Evolutionary conservation across 2,113 vertebrate species (phyloP), one percentile per base, ranked within the genome.

Genomic region (Cebidichthys violaceus): DNA sequence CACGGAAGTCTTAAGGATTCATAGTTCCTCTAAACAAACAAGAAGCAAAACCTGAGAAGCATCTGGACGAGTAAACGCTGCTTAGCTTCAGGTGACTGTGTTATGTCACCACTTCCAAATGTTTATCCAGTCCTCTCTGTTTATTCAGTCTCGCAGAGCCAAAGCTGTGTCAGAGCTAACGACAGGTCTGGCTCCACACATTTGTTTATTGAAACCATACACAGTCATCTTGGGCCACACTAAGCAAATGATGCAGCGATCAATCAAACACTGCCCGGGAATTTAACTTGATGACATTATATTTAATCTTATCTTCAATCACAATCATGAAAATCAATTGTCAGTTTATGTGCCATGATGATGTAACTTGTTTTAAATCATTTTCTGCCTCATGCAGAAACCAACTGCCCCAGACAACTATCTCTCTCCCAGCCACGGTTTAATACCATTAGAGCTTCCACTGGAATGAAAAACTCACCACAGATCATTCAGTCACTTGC

Each of bases 401-500:
- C 54, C n/a, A n/a, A n/a, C n/a, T n/a, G n/a, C n/a, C n/a, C 31
- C 33, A 9, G 27, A 37, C 27, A 68, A 5, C 39, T n/a, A 15
- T 22, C 35, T 4, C 29, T 52, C 43, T 47, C 27, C 27, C 31
- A 33, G 9, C 14, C 22, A 22, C 5, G 33, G 39, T 41, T 7
- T 77, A 45, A 75, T 60, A 24, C 15, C 18, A 69, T 69, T 61
- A 39, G 7, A 52, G 29, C 11, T 31, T 39, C 17, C 3, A 20
- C 59, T 29, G 59, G 35, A 47, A 65, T 59, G 31, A 41, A 59
- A 37, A 35, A 29, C 37, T 61, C 41, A 27, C 9, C 18, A 3
- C 61, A 75, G 29, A 65, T 78, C 60, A 41, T 31, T 70, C 27
- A 54, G 73, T 39, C 50, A 24, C 55, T 27, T 62, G 24, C 70